Base-by-base conservation (phyloP, 2,113 vertebrate genomes). In the Connochaetes taurinus region DNA sequence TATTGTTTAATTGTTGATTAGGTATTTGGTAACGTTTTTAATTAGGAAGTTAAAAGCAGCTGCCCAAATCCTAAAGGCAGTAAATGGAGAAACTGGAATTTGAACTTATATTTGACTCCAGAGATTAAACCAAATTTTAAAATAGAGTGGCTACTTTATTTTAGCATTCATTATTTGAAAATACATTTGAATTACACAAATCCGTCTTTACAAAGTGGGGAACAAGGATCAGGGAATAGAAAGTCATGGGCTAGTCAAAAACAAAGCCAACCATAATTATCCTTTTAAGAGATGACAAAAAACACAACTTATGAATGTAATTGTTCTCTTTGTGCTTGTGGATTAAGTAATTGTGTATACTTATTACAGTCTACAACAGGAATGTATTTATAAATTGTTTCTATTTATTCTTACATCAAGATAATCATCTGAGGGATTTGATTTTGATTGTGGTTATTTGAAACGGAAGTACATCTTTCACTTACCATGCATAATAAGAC, bases 241-340 rank as follows among this genome's bases (percentile, higher is more conserved):
- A 95, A 98, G 62, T 96, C 82, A 84, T 64, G 45, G 95, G 87
- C 53, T 67, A 95, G 17, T 96, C 74, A 96, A 60, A 53, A 87
- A 87, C 40, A 95, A 74, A 96, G 40, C 55, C 95, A 95, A 96
- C 45, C 50, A 76, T 96, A 91, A 91, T 96, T 97, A 87, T 90
- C 47, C 36, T 93, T 97, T 52, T 89, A 91, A 94, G 60, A 97
- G 36, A 90, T 89, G 87, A 93, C 76, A 82, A 86, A 91, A 89
- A 92, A 64, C n/a, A 58, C 52, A 96, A 87, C 29, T 96, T 50
- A 62, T 25, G 10, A 92, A 90, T 91, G 33, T 94, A 74, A 85
- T 91, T 52, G 14, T 96, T 96, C 60, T 94, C 87, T 97, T 95
- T 96, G 23, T 96, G 74, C 31, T 76, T 95, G 21, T 82, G 3